Base-by-base conservation (phyloP, 2,113 vertebrate genomes). In the Tetrao urogallus region DNA sequence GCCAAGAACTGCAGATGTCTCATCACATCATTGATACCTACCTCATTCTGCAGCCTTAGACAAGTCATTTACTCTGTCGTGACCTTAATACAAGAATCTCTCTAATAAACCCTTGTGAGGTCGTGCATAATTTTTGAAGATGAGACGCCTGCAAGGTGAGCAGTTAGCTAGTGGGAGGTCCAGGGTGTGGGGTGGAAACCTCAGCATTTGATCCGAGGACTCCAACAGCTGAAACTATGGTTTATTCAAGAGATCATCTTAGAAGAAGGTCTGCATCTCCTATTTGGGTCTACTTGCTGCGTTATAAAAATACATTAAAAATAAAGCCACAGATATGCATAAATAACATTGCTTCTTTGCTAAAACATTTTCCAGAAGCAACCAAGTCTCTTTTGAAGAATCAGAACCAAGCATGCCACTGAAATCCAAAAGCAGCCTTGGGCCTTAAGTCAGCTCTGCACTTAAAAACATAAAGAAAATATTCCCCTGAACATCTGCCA, bases 21-120 rank as follows among this genome's bases (percentile, higher is more conserved):
- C 4, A 88, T 63, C 75, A 47, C 82, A 89, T 52, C 56, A 6
- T 14, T 67, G 78, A 56, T 2, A 36, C 65, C 10, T 52, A 77
- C 34, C 50, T 86, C 74, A 60, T 82, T 72, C 87, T 77, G 48
- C 15, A 67, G 75, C 89, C 61, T 71, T 56, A 36, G 60, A 71
- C 60, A 52, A 58, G 28, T 14, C 22, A 7, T 48, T 76, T 67
- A 77, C 77, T n/a, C 57, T 54, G 6, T 38, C 30, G 20, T 3
- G 17, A 8, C n/a, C 2, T 57, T 16, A 14, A 38, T 32, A 79
- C 17, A 57, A 61, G 36, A 34, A 47, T 6, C 3, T 58, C 40
- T 79, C 47, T 72, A 6, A 61, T 36, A 65, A 87, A 72, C 16
- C 13, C 40, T 61, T 32, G 56, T 9, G 34, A 61, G 70, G 8